Percentiles rank a stretch among this genome's conserved stretches.
Evolutionary conservation across 2,113 vertebrate genomes (phyloP).

Genomic region (Erinaceus europaeus): DNA sequence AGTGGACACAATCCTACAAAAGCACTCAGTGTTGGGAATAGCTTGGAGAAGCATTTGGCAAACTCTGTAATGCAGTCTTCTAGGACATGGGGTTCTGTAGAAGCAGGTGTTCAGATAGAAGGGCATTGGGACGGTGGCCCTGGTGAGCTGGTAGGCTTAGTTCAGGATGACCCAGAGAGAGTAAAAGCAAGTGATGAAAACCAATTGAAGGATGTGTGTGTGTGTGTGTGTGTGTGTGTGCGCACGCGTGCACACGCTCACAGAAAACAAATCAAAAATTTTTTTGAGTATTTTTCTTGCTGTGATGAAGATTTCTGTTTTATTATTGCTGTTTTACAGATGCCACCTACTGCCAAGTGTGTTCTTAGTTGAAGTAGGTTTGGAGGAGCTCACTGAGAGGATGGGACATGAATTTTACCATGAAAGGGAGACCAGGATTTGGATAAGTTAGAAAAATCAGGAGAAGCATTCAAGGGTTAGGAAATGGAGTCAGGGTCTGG

Average conservation of each 20-base stretch:
- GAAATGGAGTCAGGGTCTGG: neutral
- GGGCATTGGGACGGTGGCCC: neutral
- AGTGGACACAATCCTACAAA: accelerated
- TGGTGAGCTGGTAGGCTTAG: neutral
- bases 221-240: too few species aligned
- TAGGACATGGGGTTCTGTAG: accelerated
- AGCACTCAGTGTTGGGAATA: neutral
- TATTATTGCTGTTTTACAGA: neutral
- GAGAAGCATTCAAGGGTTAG: neutral
- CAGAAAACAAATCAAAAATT: neutral
- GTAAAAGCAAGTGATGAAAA: too few species aligned
- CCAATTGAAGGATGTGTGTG: too few species aligned
- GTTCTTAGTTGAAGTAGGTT: neutral
- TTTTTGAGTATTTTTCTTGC: neutral
- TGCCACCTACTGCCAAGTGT: neutral
- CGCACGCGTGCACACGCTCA: too few species aligned
- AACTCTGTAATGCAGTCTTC: too few species aligned
- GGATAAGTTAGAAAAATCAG: neutral
- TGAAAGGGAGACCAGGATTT: neutral
- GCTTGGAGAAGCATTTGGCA: accelerated
- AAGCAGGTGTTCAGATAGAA: neutral
- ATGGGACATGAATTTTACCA: neutral
- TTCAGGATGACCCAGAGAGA: neutral
- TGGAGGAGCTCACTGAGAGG: neutral
- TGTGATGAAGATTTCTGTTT: neutral